Base-by-base conservation (phyloP, 92 coral and sea anemone species). In the Umimayanthus kanabou region DNA sequence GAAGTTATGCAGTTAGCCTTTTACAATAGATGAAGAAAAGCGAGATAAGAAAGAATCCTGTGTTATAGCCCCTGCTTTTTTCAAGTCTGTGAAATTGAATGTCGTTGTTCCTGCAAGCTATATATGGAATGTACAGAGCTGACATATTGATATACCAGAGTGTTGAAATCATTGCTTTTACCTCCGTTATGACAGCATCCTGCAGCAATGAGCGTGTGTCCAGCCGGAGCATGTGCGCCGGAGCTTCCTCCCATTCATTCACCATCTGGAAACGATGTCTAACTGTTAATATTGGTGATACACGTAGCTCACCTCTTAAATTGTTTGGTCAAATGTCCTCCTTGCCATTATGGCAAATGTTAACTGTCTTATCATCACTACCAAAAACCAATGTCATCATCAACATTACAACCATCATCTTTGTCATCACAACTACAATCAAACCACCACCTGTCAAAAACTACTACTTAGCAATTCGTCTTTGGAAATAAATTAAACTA, bases 121-220 rank as follows among this genome's bases (percentile, higher is more conserved):
- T n/a, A 53, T 53, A 15, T 53, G 18, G 2, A 18, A 18, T 53
- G 58, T 53, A 53, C 0, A 47, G 10, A 47, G 50, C 50, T 47
- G 11, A 47, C 1, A 7, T 7, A 47, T 8, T 6, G 9, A 9
- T 42, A 0, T 47, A 28, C 23, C 16, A 13, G 39, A 58, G 29
- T 43, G 70, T 49, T 7, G 49, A 30, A 37, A 39, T 25, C 25
- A 50, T 16, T 14, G 25, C 23, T 28, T 61, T 39, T 73, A 96
- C 99, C 98, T 96, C 99, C 13, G 96, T 96, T 22, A 96, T 96
- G n/a, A 95, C 95, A 65, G 98, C 95, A 88, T 97, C 99, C 85
- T 97, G 99, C 43, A 97, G 89, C 65, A 97, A 88, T 42, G 99
- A 92, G 61, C 99, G 92, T 37, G 96, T 98, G 91, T 97, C 99